A percentile compares a stretch with the other conserved stretches of the same genome.
Evolutionary conservation across 2,113 vertebrate species (phyloP).

Genomic region (Nycticryphes semicollaris): DNA sequence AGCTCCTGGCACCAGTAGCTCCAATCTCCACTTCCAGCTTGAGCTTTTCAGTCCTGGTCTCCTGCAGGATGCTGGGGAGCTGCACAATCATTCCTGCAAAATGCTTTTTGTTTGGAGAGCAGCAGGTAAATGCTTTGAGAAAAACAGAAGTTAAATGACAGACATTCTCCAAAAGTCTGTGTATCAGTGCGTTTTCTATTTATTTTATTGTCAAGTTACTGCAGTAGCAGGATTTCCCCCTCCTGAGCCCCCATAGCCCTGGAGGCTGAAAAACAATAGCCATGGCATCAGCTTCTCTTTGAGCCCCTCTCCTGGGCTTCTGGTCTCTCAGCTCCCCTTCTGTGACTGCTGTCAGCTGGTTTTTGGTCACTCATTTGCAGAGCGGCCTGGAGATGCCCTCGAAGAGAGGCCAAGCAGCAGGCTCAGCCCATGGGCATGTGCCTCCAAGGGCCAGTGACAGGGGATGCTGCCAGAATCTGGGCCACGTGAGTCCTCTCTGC

Average conservation of each 20-base stretch:
- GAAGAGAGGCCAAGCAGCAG: background rate
- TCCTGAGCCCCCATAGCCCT: rapidly evolving
- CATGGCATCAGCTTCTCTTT: background rate
- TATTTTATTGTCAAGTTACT: background rate
- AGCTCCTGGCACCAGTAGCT: background rate
- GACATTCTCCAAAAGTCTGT: background rate
- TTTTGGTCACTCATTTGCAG: background rate
- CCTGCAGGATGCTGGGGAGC: background rate
- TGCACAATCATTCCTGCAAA: background rate
- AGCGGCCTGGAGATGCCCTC: background rate
- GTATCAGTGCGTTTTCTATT: background rate
- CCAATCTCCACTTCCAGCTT: background rate
- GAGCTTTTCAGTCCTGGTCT: background rate
- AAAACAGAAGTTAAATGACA: background rate
- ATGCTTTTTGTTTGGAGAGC: background rate
- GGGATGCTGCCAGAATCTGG: background rate
- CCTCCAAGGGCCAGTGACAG: background rate
- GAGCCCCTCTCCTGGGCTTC: background rate
- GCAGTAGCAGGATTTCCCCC: background rate
- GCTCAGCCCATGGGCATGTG: background rate
- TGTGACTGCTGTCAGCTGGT: rapidly evolving
- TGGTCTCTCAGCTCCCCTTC: background rate
- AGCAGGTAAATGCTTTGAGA: background rate
- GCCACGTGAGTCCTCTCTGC: background rate
- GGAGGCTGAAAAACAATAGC: rapidly evolving